Evolutionary conservation across 2,888 invertebrate genomes (phyloP), one percentile per base, ranked within the genome.

Genomic region (Tridacna gigas): DNA sequence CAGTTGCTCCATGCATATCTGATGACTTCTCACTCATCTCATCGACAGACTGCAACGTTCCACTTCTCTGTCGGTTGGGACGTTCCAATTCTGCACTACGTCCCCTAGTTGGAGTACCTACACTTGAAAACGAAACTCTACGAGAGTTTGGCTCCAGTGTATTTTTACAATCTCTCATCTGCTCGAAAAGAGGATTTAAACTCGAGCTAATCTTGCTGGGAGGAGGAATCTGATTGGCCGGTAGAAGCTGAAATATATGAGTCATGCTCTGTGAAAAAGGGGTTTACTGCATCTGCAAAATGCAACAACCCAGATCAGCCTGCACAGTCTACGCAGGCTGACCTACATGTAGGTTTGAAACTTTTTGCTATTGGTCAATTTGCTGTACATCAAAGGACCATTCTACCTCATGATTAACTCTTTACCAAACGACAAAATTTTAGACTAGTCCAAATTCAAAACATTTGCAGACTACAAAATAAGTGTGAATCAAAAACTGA

Each of bases 161-260:
- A 0, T 82, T 80, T 7, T 69, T 79, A 51, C 81, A 77, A 61
- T 67, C 77, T 60, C 83, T 80, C 74, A 82, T 51, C 37, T 87
- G 81, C 5, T 91, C 88, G 56, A 93, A 84, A 20, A 94, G 77
- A 4, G 87, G 88, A 25, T 85, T 78, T 51, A 94, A 74, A 22
- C 91, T 90, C 12, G 88, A 90, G 74, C 89, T 92, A 9, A 93
- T 76, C 45, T 88, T 87, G 77, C 91, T 91, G 13, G 93, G 93
- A 13, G 93, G 87, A 20, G 93, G 92, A 22, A 94, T 88, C 66
- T 90, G 91, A 86, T 94, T 92, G 78, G 84, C 86, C 15, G 94
- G 94, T 77, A 94, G 85, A 86, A 93, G 85, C 94, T 94, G 89
- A 28, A 74, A 74, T 37, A 37, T 7, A 37, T 37, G 37, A 37